Evolutionary conservation across 1,140 invertebrate genomes (phyloP), one percentile per base, ranked within the genome.

Genomic region (Oedothorax gibbosus): DNA sequence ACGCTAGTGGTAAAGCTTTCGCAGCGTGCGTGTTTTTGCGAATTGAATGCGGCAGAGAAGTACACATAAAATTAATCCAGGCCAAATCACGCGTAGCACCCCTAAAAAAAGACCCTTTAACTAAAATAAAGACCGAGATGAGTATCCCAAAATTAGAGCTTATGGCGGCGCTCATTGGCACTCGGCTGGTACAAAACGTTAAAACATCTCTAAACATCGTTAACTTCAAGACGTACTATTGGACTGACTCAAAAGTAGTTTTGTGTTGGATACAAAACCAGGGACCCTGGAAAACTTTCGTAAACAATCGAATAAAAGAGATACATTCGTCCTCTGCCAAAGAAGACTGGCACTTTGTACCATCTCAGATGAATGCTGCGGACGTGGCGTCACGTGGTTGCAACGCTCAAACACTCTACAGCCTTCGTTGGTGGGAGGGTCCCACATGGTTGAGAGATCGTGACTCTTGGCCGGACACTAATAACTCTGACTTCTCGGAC

Each of bases 21-120:
- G n/a, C n/a, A n/a, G n/a, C n/a, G n/a, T n/a, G n/a, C n/a, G n/a
- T n/a, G n/a, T n/a, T n/a, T n/a, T n/a, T n/a, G n/a, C n/a, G n/a
- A n/a, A n/a, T 65, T 65, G 64, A 10, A 65, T 65, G 64, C 64
- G n/a, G n/a, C 7, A 65, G 21, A 9, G 15, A 65, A 7, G 64
- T n/a, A 18, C 64, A 65, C 15, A 65, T 65, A 18, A 65, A 65
- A 65, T 65, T 65, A 65, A n/a, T n/a, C n/a, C n/a, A n/a, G n/a
- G n/a, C n/a, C n/a, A n/a, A n/a, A n/a, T n/a, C n/a, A n/a, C n/a
- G n/a, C n/a, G n/a, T n/a, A n/a, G n/a, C n/a, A n/a, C n/a, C n/a
- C n/a, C n/a, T n/a, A n/a, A n/a, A n/a, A 65, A 65, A 65, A 20
- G 64, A 65, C 21, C 64, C 64, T n/a, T 18, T 65, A 15, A 9